Conservation (phyloP, 2,113 vertebrate species). For the Paradisaea rubra region DNA sequence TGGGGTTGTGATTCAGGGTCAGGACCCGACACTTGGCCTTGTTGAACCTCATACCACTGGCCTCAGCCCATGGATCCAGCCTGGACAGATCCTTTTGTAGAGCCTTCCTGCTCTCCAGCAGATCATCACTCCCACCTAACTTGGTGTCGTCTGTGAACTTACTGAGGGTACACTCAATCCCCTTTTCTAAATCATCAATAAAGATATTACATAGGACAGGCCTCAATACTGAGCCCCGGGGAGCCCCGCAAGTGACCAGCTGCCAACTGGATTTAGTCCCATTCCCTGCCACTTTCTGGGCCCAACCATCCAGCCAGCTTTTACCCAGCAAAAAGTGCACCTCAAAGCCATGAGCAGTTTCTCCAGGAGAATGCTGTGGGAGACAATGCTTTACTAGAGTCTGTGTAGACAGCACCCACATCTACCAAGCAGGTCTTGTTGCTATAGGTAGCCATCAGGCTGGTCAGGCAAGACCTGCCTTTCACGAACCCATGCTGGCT, state of each 20-base stretch:
- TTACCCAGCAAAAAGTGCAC: background rate
- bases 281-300: background rate
- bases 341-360: background rate
- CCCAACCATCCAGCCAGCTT: background rate
- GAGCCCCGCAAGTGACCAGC: background rate
- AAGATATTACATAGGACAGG: background rate
- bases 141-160: background rate
- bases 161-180: background rate
- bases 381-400: background rate
- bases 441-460: background rate
- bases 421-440: background rate
- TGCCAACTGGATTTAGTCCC: background rate
- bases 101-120: background rate
- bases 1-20: background rate
- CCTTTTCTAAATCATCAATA: background rate
- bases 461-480: background rate
- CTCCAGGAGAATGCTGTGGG: background rate
- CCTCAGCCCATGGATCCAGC: background rate
- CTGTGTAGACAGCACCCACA: background rate
- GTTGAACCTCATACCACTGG: background rate
- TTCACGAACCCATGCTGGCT: background rate
- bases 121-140: background rate
- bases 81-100: background rate
- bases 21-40: background rate
- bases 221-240: background rate